A percentile compares a stretch with the other conserved stretches of the same genome.
Conservation (phyloP, 2,797 vertebrate species). For the Smutsia temminckii region DNA sequence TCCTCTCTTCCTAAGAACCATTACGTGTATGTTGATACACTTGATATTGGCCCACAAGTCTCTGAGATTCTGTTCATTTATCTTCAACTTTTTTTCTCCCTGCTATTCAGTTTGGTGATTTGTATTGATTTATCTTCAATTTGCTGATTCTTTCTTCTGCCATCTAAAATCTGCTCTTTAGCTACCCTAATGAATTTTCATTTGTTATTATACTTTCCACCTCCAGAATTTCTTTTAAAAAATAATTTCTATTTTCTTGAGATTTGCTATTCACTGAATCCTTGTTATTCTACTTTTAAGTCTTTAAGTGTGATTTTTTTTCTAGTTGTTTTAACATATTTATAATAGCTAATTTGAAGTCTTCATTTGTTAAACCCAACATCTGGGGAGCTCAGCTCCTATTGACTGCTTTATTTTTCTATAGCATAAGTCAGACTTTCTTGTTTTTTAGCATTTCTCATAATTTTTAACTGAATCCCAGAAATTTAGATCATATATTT, state of each 20-base stretch:
- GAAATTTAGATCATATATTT: neutral
- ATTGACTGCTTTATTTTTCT: neutral
- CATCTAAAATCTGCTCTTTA: constrained; percentile 6
- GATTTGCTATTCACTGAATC: neutral
- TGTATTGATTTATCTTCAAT: neutral
- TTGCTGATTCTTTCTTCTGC: constrained; percentile 8
- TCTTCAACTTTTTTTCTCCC: neutral
- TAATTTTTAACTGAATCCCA: constrained; percentile 36
- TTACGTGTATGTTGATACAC: neutral
- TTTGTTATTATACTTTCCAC: neutral
- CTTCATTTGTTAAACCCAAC: neutral
- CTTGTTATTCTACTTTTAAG: constrained; percentile 12
- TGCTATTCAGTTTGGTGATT: neutral
- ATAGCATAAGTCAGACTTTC: neutral
- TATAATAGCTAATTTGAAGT: constrained; percentile 8
- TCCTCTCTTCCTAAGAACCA: neutral
- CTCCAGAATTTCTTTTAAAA: neutral
- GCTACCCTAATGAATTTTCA: neutral
- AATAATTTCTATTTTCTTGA: neutral
- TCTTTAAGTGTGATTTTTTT: constrained; percentile 19
- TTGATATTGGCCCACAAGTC: neutral
- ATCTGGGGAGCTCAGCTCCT: neutral
- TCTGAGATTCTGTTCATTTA: neutral
- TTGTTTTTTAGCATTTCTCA: constrained; percentile 7
- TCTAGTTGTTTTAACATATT: constrained; percentile 35